Conservation (phyloP, 2,888 invertebrate species). For the Barypeithes pellucidus region DNA sequence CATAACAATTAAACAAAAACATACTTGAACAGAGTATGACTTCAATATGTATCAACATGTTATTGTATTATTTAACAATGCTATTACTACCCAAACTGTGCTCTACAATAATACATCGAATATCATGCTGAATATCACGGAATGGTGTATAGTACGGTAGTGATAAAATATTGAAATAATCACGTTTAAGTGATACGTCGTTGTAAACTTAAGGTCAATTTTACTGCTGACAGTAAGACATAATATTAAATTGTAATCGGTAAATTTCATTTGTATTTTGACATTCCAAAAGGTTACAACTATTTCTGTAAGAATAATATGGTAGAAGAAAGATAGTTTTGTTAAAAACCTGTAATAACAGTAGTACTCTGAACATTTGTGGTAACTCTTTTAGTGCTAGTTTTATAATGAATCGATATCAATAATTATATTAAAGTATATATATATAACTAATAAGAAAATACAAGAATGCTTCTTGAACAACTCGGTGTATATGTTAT, state of each 20-base stretch:
- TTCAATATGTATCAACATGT: neutral
- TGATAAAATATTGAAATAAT: constrained; percentile 8
- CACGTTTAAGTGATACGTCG: constrained; percentile 35
- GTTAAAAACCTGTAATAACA: constrained; percentile 7
- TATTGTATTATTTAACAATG: neutral
- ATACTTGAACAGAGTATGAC: constrained; percentile 11
- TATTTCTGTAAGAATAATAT: neutral
- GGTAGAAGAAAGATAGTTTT: constrained; percentile 18
- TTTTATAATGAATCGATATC: neutral
- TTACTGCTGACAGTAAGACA: constrained; percentile 11
- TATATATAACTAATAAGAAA: neutral
- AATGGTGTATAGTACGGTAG: constrained; percentile 4
- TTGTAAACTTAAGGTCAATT: constrained; percentile 30
- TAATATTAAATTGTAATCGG: neutral
- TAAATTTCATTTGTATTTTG: constrained; percentile 10
- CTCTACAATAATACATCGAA: constrained; percentile 14
- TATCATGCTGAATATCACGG: neutral
- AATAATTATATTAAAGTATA: neutral
- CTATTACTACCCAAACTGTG: constrained; percentile 21
- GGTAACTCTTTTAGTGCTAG: constrained; percentile 7
- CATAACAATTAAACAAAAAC: no score
- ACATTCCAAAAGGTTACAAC: constrained; percentile 22
- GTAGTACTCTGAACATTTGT: neutral
- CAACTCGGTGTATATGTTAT: no score
- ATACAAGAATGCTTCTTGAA: neutral